Base-by-base conservation (phyloP, 2,113 vertebrate genomes). In the Dicrurus megarhynchus region DNA sequence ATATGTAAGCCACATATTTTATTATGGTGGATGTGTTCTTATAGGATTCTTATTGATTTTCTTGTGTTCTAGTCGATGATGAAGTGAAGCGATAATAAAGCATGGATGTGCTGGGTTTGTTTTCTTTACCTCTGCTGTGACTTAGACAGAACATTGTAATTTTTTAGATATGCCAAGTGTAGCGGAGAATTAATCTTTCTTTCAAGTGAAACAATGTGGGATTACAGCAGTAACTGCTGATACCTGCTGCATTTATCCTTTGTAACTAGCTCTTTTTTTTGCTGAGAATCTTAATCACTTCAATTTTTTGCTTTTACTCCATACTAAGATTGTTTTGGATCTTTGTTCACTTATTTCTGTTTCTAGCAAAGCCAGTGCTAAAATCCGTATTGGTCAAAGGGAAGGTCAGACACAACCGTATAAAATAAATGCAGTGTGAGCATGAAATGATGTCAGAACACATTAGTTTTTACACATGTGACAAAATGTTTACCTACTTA, bases 1-100 rank as follows among this genome's bases (percentile, higher is more conserved):
- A 67, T 94, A 94, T 94, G 87, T 96, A 97, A 97, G 91, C 68
- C 82, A 95, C 73, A 11, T 92, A 77, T 81, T 97, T 96, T 97
- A 96, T 97, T 81, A 89, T 61, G 87, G 94, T 93, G 67, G 86
- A 93, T 96, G 52, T 96, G 91, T 86, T 96, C 3, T 9, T 94
- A 67, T 95, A 81, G 91, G 87, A 59, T 87, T 93, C 86, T 67
- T 92, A 96, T 93, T 97, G 96, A 95, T 95, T 97, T 96, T 93
- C 69, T 46, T 70, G 67, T 83, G 80, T 87, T 90, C 61, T 30
- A 89, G 89, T 94, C 50, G 2, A 94, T 95, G 93, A 92, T 83
- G 91, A 95, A 97, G 80, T 94, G 90, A 91, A 94, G 91, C 16
- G 49, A 89, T 92, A 95, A 94, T 79, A 94, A 86, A 96, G 74